Base-by-base conservation (phyloP, 2,888 invertebrate genomes). In the Spatulosminthurus flaviceps region DNA sequence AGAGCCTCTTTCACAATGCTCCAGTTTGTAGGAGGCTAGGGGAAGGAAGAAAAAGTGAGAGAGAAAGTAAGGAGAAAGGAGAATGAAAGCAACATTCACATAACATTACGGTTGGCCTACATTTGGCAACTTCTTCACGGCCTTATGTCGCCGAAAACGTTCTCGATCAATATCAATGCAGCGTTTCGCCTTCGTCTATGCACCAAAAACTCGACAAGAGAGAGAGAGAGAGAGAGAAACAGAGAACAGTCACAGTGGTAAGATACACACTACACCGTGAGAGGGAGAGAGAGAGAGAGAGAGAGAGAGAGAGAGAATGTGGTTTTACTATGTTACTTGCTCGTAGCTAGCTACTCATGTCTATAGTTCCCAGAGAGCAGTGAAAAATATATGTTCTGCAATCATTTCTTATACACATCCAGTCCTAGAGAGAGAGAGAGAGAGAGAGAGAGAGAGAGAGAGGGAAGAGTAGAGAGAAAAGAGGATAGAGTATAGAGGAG, bases 131-230 rank as follows among this genome's bases (percentile, higher is more conserved):
- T 79, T 77, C 79, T 73, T 72, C 76, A 66, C 64, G 67, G 75
- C 79, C 79, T 70, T 77, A 79, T 77, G 79, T 77, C 79, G 75
- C 72, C 75, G 71, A 79, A 72, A 71, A 75, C 76, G 76, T 76
- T 79, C 81, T 85, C 83, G 84, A 84, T 85, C 84, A 84, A 85
- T 85, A 84, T 84, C 84, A 84, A 85, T 85, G 84, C 84, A 85
- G 84, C 84, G 84, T 84, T 84, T 84, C 85, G 82, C 82, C 82
- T 83, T 85, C 82, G 82, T 82, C 85, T 84, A 81, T 85, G 85
- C 85, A 85, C 85, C 85, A 85, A 84, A n/a, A 84, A 81, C 80
- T 83, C 79, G 80, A 79, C 79, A 71, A 71, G 71, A 71, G 51
- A 64, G 43, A 71, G 69, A 71, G 71, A 71, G 51, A 64, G 43